Conservation (phyloP, 2,797 vertebrate genomes). For the Chloroceryle inda region DNA sequence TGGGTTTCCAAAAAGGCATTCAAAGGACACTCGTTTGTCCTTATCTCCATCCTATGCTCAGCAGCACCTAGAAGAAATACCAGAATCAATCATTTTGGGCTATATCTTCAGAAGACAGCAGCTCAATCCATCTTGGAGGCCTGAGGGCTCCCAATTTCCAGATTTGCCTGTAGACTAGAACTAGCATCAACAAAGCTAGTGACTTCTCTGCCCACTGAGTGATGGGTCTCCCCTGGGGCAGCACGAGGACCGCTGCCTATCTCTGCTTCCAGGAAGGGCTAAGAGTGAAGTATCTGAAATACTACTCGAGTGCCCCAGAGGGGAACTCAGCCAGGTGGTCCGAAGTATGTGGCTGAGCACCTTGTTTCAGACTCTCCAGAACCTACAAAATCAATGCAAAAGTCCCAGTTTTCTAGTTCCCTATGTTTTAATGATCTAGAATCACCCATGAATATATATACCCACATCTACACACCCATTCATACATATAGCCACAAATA, state of each 20-base stretch:
- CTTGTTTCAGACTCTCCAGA: neutral
- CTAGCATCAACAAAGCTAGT: fast-evolving
- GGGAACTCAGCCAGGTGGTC: neutral
- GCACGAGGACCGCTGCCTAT: fast-evolving
- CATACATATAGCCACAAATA: neutral
- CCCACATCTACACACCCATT: neutral
- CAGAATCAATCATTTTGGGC: neutral
- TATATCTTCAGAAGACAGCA: neutral
- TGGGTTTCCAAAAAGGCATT: neutral
- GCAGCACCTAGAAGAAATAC: neutral
- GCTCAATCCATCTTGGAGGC: neutral
- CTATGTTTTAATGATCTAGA: neutral
- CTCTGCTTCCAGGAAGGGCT: neutral
- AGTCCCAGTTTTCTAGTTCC: neutral
- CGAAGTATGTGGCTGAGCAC: neutral
- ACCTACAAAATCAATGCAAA: neutral
- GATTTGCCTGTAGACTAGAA: neutral
- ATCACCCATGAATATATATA: too few relatives aligned
- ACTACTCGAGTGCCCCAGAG: neutral
- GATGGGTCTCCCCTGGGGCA: neutral
- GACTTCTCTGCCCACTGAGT: neutral
- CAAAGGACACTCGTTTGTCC: neutral
- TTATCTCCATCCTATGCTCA: neutral
- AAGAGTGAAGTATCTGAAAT: neutral
- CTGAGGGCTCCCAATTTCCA: neutral